phyloP scores from a whole-genome alignment of 2,888 invertebrate genomes.

The Agapostemon virescens region DNA sequence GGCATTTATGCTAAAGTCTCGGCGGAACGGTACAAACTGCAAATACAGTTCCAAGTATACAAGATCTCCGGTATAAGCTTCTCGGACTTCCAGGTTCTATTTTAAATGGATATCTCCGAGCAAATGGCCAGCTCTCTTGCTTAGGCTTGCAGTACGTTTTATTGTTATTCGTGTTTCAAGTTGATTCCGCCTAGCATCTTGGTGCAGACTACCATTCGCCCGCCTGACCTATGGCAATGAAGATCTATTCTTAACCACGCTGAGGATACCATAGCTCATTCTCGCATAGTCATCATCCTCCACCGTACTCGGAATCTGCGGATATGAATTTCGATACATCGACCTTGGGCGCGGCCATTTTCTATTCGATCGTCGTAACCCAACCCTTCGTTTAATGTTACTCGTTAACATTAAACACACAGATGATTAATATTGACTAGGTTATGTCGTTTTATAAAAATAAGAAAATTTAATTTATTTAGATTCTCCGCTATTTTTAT shows the following conservation, averaged over 20 bases:
- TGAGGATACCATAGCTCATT: not conserved
- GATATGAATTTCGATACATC: constrained; percentile 5
- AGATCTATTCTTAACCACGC: constrained; percentile 39
- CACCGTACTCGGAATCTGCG: not conserved
- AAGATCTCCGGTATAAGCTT: not conserved
- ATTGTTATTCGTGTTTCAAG: not conserved
- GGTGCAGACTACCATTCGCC: constrained; percentile 23
- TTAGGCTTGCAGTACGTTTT: not conserved
- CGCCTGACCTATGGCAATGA: constrained; percentile 49
- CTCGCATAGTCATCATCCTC: constrained; percentile 1
- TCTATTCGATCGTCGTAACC: not conserved
- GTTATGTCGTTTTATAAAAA: too few relatives aligned
- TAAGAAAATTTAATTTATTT: too few relatives aligned
- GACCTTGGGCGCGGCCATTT: not conserved
- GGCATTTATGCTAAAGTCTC: not conserved
- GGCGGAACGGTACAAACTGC: not conserved
- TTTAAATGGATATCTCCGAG: not conserved
- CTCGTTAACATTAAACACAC: too few relatives aligned
- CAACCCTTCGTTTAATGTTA: too few relatives aligned
- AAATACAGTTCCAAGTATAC: not conserved
- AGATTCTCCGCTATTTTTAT: too few relatives aligned
- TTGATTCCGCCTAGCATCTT: not conserved
- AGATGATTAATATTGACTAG: too few relatives aligned
- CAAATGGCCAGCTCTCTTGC: not conserved
- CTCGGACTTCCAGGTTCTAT: constrained; percentile 8